These are phyloP conservation scores for Paedocypris sp. DNA, from an alignment of 2,113 vertebrate genomes.

Conservation along the genomic window DNA sequence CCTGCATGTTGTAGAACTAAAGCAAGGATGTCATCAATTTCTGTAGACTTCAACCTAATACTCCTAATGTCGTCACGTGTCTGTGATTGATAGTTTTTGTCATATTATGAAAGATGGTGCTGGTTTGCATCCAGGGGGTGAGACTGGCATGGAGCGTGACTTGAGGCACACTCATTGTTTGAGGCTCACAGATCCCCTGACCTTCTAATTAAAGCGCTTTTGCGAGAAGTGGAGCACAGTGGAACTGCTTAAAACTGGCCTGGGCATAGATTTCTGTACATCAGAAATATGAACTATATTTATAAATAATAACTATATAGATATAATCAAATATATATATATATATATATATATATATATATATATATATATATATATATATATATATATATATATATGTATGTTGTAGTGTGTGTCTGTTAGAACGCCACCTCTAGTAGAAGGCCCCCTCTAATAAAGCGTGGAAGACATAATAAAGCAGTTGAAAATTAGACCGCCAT, in stretches of 20 bases:
- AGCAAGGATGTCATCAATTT: slow-evolving; percentile 85
- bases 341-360: too few relatives aligned
- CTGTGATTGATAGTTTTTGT: slow-evolving; percentile 86
- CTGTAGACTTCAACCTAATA: slow-evolving; percentile 83
- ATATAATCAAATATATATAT: background rate
- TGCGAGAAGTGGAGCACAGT: background rate
- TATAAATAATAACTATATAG: too few relatives aligned
- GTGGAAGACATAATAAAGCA: too few relatives aligned
- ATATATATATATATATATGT: too few relatives aligned
- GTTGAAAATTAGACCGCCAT: too few relatives aligned
- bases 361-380: too few relatives aligned
- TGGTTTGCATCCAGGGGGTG: slow-evolving; percentile 64
- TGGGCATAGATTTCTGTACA: too few relatives aligned
- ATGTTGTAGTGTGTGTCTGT: too few relatives aligned
- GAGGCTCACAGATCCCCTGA: background rate
- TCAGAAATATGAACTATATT: too few relatives aligned
- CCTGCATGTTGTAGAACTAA: slow-evolving; percentile 78
- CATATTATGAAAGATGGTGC: slow-evolving; percentile 81
- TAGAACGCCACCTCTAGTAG: too few relatives aligned
- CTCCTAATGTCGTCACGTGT: slow-evolving; percentile 74
- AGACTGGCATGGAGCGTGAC: slow-evolving; percentile 26
- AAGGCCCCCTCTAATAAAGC: too few relatives aligned
- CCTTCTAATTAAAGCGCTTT: slow-evolving; percentile 3
- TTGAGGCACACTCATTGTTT: background rate
- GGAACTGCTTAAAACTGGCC: too few relatives aligned